Evolutionary conservation across 30 jellyfish, hydroid and myxozoan genomes (phyloP).

Genomic region (Aurelia sp.): DNA sequence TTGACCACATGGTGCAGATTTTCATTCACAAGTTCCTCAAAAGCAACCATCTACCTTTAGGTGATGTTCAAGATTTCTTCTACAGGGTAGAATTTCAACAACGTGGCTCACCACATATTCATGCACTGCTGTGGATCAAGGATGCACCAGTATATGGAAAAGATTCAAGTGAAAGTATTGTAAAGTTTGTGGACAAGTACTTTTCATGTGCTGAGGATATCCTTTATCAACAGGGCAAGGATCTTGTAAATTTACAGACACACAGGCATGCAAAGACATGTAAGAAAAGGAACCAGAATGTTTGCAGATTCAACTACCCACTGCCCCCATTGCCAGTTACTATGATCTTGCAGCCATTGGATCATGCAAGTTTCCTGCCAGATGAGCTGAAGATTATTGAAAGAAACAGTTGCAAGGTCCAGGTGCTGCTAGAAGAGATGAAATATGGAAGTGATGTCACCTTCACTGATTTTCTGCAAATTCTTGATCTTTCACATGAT

Average conservation of each 20-base stretch:
- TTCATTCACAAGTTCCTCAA: conserved; percentile 13
- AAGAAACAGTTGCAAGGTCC: neutral
- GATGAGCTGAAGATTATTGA: neutral
- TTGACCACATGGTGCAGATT: conserved; percentile 21
- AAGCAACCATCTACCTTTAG: conserved; percentile 13
- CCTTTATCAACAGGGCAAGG: conserved; percentile 15
- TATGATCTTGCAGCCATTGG: conserved; percentile 27
- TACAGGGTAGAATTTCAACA: conserved; percentile 56
- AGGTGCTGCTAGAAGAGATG: conserved; percentile 30
- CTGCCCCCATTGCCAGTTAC: conserved; percentile 52
- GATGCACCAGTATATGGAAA: conserved; percentile 43
- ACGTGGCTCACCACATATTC: conserved; percentile 66
- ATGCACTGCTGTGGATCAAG: conserved; percentile 58
- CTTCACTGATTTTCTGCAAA: neutral
- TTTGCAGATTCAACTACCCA: conserved; percentile 48
- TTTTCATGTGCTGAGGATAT: conserved; percentile 9
- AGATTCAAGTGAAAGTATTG: neutral
- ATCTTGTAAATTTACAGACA: conserved; percentile 24
- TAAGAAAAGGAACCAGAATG: conserved; percentile 24
- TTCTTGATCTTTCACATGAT: conserved; percentile 4
- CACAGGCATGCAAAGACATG: conserved; percentile 77
- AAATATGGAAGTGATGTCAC: neutral
- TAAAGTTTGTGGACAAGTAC: conserved; percentile 31
- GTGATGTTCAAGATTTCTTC: conserved; percentile 24
- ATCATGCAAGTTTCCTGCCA: neutral